A percentile compares a stretch with the other conserved stretches of the same genome.
Conservation (phyloP, 2,797 vertebrate genomes). For the Gymnopithys bicolor region DNA sequence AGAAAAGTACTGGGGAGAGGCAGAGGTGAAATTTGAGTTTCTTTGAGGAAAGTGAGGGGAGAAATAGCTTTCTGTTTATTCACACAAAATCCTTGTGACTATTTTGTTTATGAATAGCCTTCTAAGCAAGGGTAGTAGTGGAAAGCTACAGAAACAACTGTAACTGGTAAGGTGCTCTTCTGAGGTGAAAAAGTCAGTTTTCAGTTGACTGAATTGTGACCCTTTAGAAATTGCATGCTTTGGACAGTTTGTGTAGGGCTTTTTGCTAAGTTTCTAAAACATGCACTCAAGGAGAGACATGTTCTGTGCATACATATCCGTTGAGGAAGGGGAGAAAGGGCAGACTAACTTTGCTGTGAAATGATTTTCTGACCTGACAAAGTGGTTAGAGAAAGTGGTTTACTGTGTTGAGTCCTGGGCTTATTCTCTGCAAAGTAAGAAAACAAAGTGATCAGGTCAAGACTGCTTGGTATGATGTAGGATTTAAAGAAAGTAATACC, state of each 20-base stretch:
- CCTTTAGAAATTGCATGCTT: slow-evolving; percentile 4
- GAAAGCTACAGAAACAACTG: background rate
- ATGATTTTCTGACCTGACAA: background rate
- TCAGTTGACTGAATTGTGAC: slow-evolving; percentile 46
- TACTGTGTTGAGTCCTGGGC: background rate
- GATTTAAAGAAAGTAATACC: background rate
- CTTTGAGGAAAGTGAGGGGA: background rate
- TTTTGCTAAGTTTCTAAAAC: slow-evolving; percentile 38
- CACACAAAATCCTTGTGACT: background rate
- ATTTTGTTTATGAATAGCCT: background rate
- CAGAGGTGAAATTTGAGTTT: background rate
- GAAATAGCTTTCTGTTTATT: background rate
- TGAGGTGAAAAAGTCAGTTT: slow-evolving; percentile 40
- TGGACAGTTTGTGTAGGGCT: background rate
- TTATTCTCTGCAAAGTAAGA: background rate
- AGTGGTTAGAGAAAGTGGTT: background rate
- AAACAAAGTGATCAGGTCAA: background rate
- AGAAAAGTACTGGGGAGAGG: background rate
- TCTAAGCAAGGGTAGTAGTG: background rate
- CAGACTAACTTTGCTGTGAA: background rate
- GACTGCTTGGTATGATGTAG: background rate
- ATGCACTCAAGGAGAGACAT: background rate
- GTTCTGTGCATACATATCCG: background rate
- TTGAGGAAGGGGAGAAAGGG: background rate
- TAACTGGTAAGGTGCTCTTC: background rate